A percentile compares a stretch with the other conserved stretches of the same genome.
phyloP scores from a whole-genome alignment of 2,113 vertebrate genomes.

The Mandrillus leucophaeus region DNA sequence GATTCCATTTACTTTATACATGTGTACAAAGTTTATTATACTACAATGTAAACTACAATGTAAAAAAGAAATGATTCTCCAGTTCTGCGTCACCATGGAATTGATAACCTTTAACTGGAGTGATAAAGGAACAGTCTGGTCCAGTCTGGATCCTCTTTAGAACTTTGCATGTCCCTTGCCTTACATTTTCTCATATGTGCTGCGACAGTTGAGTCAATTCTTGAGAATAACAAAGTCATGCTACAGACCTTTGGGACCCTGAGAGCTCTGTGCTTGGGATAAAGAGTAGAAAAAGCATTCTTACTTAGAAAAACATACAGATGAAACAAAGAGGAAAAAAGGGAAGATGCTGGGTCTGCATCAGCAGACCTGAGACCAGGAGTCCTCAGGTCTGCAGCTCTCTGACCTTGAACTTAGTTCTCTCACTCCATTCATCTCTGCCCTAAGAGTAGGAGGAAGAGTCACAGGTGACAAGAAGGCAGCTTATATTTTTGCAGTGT shows the following conservation, averaged over 20 bases:
- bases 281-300: not conserved
- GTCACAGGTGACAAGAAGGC: not conserved
- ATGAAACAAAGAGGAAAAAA: not conserved
- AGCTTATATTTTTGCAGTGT: not conserved
- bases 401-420: not conserved
- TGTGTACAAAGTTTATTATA: not conserved
- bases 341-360: not conserved
- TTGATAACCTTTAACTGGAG: not conserved
- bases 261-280: not conserved
- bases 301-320: not conserved
- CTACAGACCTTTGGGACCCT: not conserved
- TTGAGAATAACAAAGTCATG: not conserved
- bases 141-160: not conserved
- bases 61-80: not conserved
- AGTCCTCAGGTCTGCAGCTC: not conserved
- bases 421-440: not conserved
- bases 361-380: not conserved
- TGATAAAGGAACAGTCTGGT: not conserved
- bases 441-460: not conserved
- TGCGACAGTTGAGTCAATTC: not conserved
- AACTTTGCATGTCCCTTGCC: not conserved
- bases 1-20: not conserved
- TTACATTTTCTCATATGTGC: not conserved
- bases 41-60: not conserved
- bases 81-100: not conserved